Evolutionary conservation across 2,888 invertebrate species (phyloP).

Genomic region (Ypsolopha sequella): DNA sequence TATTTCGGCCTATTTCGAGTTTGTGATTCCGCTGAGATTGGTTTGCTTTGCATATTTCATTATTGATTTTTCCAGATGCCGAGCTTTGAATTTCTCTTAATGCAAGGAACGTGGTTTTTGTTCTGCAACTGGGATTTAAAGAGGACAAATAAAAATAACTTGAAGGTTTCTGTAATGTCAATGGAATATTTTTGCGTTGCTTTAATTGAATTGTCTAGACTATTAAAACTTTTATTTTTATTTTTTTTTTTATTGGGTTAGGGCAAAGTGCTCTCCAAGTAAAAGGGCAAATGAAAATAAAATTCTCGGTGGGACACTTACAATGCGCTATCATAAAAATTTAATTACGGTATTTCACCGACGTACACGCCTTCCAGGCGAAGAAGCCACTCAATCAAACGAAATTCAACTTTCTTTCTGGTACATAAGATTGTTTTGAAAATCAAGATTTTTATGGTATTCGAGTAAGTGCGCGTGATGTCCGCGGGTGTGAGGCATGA

Average conservation of each 20-base stretch:
- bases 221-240: not conserved
- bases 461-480: slow-evolving; percentile 53
- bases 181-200: not conserved
- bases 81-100: not conserved
- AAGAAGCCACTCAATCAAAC: no score
- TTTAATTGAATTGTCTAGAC: not conserved
- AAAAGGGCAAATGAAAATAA: slow-evolving; percentile 41
- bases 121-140: no score
- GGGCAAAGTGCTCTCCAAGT: slow-evolving; percentile 24
- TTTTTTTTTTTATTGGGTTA: slow-evolving; percentile 1
- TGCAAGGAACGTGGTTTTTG: no score
- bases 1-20: not conserved
- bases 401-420: no score
- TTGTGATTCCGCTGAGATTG: not conserved
- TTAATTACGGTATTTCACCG: slow-evolving; percentile 62
- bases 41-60: not conserved
- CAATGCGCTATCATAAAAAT: slow-evolving; percentile 69
- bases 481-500: slow-evolving; percentile 37
- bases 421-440: no score
- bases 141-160: no score
- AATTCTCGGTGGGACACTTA: slow-evolving; percentile 50
- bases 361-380: slow-evolving; percentile 15
- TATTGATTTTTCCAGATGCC: not conserved
- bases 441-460: no score
- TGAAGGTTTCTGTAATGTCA: no score